Base-by-base conservation (phyloP, 2,113 vertebrate genomes). In the Pipa parva region DNA sequence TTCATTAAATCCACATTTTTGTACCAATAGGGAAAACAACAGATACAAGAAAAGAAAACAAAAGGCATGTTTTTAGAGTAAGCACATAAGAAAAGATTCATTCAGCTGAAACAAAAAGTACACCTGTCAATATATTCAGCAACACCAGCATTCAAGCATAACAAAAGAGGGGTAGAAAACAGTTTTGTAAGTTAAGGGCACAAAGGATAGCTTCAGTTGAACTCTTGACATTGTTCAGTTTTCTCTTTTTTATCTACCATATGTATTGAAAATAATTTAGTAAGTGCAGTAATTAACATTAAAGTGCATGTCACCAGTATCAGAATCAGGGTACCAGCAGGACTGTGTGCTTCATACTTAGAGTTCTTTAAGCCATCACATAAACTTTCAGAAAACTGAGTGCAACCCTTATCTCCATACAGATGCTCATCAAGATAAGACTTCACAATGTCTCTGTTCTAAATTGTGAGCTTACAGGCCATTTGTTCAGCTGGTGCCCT, bases 51-150 rank as follows among this genome's bases (percentile, higher is more conserved):
- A 63, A 20, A 20, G 18, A 59, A 61, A 55, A 50, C 26, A 45
- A 31, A 57, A 55, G 29, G 25, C n/a, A 62, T 18, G 8, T 39
- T 63, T 63, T 54, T 54, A 58, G 45, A 59, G 42, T 21, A 63
- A 48, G 31, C 28, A 63, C n/a, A 26, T 29, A 73, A 68, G 58
- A 27, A 46, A n/a, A 57, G 54, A 58, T 36, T 49, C 39, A 72
- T 51, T 69, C 28, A 25, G 27, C 27, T 26, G 46, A 71, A 50
- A 42, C 31, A 27, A 66, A 59, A 73, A 48, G 20, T 42, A 60
- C 31, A 63, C 18, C 55, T 76, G 48, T 63, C 57, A 74, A 67
- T 67, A 73, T 27, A 21, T 18, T 56, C 33, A 74, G 68, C n/a
- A 56, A 63, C 29, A 54, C 28, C 45, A 25, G 36, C 18, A 63